Conservation (phyloP, 1,140 invertebrate species). For the Triops cancriformis region DNA sequence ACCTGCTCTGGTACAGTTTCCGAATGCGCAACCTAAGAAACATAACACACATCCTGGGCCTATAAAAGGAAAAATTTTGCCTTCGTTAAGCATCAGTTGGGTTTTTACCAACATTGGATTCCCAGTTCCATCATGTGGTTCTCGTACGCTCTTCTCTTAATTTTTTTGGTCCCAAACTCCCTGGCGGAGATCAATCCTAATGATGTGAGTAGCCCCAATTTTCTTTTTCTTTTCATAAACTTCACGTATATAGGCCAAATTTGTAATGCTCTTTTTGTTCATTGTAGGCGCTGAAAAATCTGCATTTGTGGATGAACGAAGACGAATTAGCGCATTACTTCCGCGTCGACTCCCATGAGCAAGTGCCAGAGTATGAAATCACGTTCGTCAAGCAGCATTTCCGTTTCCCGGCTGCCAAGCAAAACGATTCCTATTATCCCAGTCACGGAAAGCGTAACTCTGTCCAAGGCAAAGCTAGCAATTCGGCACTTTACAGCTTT, state of each 20-base stretch:
- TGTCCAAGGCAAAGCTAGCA: background rate
- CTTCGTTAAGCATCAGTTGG: background rate
- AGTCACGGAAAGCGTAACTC: background rate
- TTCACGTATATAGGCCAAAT: background rate
- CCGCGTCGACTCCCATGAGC: background rate
- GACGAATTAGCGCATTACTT: slow-evolving; percentile 13
- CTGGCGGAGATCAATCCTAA: background rate
- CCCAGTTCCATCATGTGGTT: background rate
- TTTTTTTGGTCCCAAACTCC: background rate
- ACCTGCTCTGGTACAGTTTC: background rate
- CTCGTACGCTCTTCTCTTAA: background rate
- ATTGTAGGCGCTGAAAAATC: background rate
- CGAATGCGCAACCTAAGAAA: background rate
- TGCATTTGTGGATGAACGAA: slow-evolving; percentile 1
- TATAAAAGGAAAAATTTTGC: background rate
- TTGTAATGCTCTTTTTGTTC: background rate
- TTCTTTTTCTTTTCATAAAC: background rate
- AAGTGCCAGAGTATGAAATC: background rate
- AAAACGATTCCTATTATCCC: background rate
- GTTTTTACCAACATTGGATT: background rate
- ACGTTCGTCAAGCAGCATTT: slow-evolving; percentile 9
- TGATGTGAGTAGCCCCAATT: background rate
- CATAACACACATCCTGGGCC: background rate
- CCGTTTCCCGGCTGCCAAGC: background rate
- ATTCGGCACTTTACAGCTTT: background rate